Evolutionary conservation across 2,113 vertebrate species (phyloP).

Genomic region (Alces alces): DNA sequence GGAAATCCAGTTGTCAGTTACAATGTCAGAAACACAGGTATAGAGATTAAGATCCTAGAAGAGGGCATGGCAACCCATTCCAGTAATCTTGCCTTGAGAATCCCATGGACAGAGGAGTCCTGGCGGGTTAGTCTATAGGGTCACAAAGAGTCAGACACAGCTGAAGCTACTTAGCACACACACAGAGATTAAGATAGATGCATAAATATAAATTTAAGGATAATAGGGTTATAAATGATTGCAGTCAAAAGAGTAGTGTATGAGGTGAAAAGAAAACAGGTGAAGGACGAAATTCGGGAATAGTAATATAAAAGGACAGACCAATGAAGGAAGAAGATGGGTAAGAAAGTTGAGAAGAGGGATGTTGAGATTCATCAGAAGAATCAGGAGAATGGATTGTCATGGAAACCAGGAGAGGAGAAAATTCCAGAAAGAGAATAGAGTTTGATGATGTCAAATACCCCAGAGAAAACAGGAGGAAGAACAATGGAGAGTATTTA

Average conservation of each 20-base stretch:
- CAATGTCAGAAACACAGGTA: not conserved
- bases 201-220: not conserved
- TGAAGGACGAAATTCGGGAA: not conserved
- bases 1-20: not conserved
- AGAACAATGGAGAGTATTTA: not conserved
- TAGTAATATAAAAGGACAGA: not conserved
- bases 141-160: not conserved
- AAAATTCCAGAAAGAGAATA: not conserved
- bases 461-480: not conserved
- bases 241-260: not conserved
- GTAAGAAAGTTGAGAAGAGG: not conserved
- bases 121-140: not conserved
- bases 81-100: not conserved
- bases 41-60: not conserved
- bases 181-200: not conserved
- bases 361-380: not conserved
- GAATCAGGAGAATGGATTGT: not conserved
- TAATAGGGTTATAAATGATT: not conserved
- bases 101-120: not conserved
- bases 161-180: not conserved
- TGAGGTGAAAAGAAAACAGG: not conserved
- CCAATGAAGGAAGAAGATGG: not conserved
- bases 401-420: not conserved
- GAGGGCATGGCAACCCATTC: not conserved
- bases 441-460: not conserved